Evolutionary conservation across 92 coral and sea anemone species (phyloP).

Genomic region (Umimayanthus chanpuru): DNA sequence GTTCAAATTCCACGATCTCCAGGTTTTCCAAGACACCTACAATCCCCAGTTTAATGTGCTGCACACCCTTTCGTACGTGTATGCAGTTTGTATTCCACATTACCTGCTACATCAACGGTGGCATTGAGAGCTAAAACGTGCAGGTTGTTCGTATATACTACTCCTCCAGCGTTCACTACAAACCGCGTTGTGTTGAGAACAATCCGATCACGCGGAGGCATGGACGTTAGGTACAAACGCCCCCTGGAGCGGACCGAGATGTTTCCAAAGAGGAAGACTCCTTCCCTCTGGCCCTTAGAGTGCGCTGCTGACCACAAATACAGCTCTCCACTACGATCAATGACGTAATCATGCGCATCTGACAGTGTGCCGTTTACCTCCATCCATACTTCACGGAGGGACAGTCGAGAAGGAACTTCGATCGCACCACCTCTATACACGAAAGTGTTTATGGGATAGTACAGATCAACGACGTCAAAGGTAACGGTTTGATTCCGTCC

Average conservation of each 20-base stretch:
- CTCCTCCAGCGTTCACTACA: constrained; percentile 77
- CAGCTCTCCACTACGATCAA: constrained; percentile 68
- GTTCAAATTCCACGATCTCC: no score
- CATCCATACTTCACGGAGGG: constrained; percentile 70
- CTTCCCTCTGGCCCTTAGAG: constrained; percentile 57
- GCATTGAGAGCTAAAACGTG: constrained; percentile 63
- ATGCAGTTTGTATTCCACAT: not conserved
- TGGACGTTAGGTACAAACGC: constrained; percentile 52
- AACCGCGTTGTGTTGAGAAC: constrained; percentile 53
- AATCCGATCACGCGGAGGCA: constrained; percentile 58
- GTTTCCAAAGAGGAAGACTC: constrained; percentile 63
- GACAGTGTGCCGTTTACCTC: constrained; percentile 73
- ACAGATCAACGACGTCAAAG: constrained; percentile 68
- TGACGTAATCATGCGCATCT: constrained; percentile 66
- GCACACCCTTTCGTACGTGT: not conserved
- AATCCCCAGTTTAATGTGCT: no score
- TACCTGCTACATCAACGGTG: constrained; percentile 78
- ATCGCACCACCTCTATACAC: constrained; percentile 62
- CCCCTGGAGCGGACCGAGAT: constrained; percentile 71
- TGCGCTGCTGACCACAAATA: constrained; percentile 71
- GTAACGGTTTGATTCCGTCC: constrained; percentile 64
- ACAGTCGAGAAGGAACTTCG: constrained; percentile 64
- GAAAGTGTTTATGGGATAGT: constrained; percentile 69
- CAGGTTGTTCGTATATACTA: constrained; percentile 60
- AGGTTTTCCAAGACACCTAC: no score